These are phyloP conservation scores for Drosophila stalkeri DNA, from an alignment of 2,888 invertebrate genomes.

Conservation along the genomic window DNA sequence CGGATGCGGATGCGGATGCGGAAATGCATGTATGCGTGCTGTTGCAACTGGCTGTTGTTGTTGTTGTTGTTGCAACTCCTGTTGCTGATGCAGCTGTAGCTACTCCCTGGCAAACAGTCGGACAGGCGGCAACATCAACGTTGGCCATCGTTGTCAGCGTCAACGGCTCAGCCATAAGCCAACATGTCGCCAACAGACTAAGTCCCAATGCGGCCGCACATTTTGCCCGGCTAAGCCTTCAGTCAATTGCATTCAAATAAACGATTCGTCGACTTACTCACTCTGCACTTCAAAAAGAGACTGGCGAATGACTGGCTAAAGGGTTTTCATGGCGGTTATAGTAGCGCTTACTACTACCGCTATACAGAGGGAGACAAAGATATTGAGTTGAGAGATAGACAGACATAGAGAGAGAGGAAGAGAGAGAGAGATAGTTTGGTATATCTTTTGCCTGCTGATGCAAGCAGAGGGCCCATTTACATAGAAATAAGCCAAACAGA, in stretches of 20 bases:
- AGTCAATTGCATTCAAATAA: constrained; percentile 80
- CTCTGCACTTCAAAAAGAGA: constrained; percentile 37
- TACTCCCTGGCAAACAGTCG: constrained; percentile 14
- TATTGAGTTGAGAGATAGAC: not conserved
- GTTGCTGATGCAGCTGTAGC: constrained; percentile 26
- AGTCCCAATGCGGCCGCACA: constrained; percentile 66
- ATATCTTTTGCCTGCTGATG: constrained; percentile 15
- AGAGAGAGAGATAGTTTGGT: not conserved
- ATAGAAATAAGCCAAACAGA: constrained; percentile 32
- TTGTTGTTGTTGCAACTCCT: constrained; percentile 27
- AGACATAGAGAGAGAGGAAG: not conserved
- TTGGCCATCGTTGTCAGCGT: constrained; percentile 24
- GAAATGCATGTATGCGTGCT: constrained; percentile 78
- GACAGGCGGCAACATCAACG: constrained; percentile 28
- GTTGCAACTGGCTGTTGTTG: constrained; percentile 53
- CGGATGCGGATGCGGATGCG: constrained; percentile 76
- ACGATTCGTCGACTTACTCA: constrained; percentile 44
- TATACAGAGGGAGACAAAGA: constrained; percentile 6
- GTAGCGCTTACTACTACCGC: constrained; percentile 14
- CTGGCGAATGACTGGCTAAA: constrained; percentile 35
- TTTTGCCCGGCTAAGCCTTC: constrained; percentile 66
- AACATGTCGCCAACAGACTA: constrained; percentile 77
- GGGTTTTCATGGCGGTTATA: not conserved
- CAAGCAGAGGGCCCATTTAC: constrained; percentile 41
- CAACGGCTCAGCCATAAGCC: constrained; percentile 69